Conservation (phyloP, 1,140 invertebrate species). For the Pinna nobilis region DNA sequence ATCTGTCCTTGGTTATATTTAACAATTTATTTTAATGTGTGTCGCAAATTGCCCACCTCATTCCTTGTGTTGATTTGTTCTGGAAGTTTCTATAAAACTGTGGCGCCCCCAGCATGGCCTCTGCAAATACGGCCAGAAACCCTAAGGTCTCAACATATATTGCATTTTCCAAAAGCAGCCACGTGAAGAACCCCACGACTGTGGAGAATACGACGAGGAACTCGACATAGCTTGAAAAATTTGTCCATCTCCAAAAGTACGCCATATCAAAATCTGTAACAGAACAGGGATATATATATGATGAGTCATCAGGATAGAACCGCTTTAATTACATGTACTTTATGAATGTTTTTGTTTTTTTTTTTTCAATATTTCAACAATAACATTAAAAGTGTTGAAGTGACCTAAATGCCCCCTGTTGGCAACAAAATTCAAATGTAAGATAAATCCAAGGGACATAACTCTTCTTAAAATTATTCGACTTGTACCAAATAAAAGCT, state of each 20-base stretch:
- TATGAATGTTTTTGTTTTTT: too few relatives aligned
- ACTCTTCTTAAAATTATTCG: too few relatives aligned
- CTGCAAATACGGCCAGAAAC: constrained; percentile 95
- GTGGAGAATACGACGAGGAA: constrained; percentile 92
- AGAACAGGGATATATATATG: not conserved
- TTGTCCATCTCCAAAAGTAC: constrained; percentile 99
- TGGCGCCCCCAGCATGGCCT: constrained; percentile 96
- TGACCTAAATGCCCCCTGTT: too few relatives aligned
- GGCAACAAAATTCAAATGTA: too few relatives aligned
- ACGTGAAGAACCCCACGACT: constrained; percentile 88
- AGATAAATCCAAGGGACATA: too few relatives aligned
- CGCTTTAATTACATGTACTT: too few relatives aligned
- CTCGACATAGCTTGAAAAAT: constrained; percentile 96
- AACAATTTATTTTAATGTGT: not conserved
- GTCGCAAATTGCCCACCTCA: constrained; percentile 84
- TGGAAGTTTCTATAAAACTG: constrained; percentile 92
- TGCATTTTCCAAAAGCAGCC: constrained; percentile 86
- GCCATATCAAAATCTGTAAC: constrained; percentile 70
- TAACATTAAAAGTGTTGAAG: too few relatives aligned
- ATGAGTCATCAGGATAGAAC: too few relatives aligned
- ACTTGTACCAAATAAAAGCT: too few relatives aligned
- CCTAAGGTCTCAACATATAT: constrained; percentile 76
- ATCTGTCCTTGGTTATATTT: too few relatives aligned
- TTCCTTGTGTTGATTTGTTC: constrained; percentile 95
- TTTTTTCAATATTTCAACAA: too few relatives aligned